A percentile compares a stretch with the other conserved stretches of the same genome.
These are phyloP conservation scores for Peromyscus californicus DNA, from an alignment of 2,113 vertebrate species.

Conservation along the genomic window DNA sequence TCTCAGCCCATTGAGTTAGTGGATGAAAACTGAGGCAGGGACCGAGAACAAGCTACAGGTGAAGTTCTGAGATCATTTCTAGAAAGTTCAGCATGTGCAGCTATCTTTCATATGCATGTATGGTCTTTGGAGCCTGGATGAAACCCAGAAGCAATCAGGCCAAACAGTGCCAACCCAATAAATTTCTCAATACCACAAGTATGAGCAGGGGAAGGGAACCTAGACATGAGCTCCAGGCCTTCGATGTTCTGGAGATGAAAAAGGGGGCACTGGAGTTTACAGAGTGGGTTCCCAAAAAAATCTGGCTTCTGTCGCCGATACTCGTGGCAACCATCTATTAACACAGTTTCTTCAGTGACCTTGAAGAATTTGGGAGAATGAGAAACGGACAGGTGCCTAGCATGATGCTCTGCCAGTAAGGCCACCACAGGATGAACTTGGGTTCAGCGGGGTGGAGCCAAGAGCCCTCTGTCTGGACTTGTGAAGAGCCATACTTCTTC, in stretches of 20 bases:
- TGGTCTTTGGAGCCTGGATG: background rate
- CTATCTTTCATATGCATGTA: background rate
- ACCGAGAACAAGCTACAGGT: background rate
- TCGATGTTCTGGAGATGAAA: background rate
- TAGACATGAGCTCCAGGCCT: background rate
- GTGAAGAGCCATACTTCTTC: background rate
- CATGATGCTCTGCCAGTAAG: background rate
- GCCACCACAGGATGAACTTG: accelerated
- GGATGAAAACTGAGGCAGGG: background rate
- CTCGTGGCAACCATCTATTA: background rate
- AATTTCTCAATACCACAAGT: background rate
- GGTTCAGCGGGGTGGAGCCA: background rate
- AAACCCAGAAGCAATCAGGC: background rate
- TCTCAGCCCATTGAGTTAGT: background rate
- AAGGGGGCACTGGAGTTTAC: background rate
- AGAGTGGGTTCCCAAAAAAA: background rate
- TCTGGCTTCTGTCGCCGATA: background rate
- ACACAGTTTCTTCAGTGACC: background rate
- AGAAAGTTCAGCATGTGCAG: background rate
- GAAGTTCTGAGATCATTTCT: background rate
- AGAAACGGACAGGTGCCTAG: background rate
- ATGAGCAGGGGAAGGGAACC: background rate
- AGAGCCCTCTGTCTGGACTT: background rate
- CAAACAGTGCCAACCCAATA: background rate
- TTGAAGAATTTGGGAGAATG: background rate